Evolutionary conservation across 2,113 vertebrate genomes (phyloP), one percentile per base, ranked within the genome.

Genomic region (Scophthalmus maximus): DNA sequence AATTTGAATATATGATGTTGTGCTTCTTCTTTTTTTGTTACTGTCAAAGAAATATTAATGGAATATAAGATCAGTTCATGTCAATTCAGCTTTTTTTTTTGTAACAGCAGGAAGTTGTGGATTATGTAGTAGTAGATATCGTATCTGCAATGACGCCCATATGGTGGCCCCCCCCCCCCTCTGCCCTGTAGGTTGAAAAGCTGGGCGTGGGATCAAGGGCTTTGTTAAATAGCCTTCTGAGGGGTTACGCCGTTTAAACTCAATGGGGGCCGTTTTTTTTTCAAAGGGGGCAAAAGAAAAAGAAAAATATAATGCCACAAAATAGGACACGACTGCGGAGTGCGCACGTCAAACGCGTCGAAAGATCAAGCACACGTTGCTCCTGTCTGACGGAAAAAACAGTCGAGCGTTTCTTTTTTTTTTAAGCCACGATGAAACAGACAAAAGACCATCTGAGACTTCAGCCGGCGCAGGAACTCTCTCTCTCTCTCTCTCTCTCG

Each of bases 381-480:
- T 61, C 17, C 42, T 44, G 15, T 75, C 49, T 58, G 63, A 68
- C 36, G 62, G 18, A 49, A 22, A 23, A 49, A 49, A 49, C 46
- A 25, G 18, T 6, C 0, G 18, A 2, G 18, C 18, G n/a, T 25
- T 18, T 32, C 58, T 26, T n/a, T n/a, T n/a, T n/a, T n/a, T n/a
- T n/a, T n/a, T n/a, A n/a, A n/a, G 5, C 14, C 11, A 66, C 59
- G 65, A 86, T 75, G 65, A 77, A 75, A 79, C n/a, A 30, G 53
- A 66, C 18, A 25, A 60, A 72, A 79, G 5, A 61, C 27, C 22
- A 17, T 44, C 26, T 40, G 47, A 72, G 64, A 67, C 52, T 76
- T 51, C 25, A 70, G 27, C 27, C 64, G n/a, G 26, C 42, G 26
- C 59, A 55, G 29, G 27, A 82, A 73, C 0, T 68, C 20, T 52